These are phyloP conservation scores for Automeris io DNA, from an alignment of 2,888 invertebrate species.

Conservation along the genomic window DNA sequence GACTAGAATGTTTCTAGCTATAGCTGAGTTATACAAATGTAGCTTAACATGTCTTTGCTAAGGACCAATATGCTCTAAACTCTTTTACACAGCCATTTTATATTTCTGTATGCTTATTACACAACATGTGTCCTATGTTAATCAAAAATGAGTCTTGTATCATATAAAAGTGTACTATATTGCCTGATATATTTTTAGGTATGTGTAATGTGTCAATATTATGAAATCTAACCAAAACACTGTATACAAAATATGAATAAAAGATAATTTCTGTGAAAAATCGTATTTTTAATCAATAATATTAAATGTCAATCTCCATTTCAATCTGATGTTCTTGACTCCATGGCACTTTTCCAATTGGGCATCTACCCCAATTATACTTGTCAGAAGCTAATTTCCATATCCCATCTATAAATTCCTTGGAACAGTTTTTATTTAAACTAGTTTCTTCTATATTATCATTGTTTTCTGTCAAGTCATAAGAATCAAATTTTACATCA, in stretches of 20 bases:
- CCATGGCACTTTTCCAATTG: constrained; percentile 73
- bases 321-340: constrained; percentile 25
- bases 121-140: constrained; percentile 43
- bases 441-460: constrained; percentile 12
- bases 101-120: constrained; percentile 45
- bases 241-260: constrained; percentile 71
- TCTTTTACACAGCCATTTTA: constrained; percentile 46
- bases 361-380: constrained; percentile 59
- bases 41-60: constrained; percentile 24
- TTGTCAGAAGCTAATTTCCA: constrained; percentile 47
- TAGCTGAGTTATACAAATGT: constrained; percentile 11
- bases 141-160: constrained; percentile 63
- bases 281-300: constrained; percentile 4
- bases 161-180: constrained; percentile 63
- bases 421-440: constrained; percentile 13
- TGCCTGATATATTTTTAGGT: constrained; percentile 67
- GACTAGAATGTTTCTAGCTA: constrained; percentile 38
- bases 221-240: constrained; percentile 74
- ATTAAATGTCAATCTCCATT: constrained; percentile 17
- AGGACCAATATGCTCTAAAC: constrained; percentile 62
- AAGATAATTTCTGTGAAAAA: constrained; percentile 64
- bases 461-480: constrained; percentile 17
- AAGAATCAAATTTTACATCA: constrained; percentile 41
- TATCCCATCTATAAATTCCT: constrained; percentile 27
- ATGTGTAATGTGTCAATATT: constrained; percentile 66